Conservation (phyloP, 2,113 vertebrate species). For the Eulacestoma nigropectus region DNA sequence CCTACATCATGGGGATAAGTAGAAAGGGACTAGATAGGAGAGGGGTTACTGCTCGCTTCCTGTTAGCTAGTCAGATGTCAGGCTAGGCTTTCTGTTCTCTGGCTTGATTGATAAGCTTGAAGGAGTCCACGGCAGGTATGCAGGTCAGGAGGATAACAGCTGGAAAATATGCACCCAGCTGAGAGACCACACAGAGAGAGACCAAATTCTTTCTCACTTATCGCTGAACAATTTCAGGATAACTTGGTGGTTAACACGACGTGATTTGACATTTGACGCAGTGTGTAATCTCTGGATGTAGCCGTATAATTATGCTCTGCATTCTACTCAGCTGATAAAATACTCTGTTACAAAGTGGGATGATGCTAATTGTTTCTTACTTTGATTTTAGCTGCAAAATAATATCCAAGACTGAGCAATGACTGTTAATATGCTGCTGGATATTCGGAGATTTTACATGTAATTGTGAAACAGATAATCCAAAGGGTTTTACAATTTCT, state of each 20-base stretch:
- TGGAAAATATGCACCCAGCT: constrained; percentile 64
- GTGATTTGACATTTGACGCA: constrained; percentile 31
- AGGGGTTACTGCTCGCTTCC: constrained; percentile 67
- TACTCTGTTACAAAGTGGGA: constrained; percentile 17
- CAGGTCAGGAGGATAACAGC: constrained; percentile 75
- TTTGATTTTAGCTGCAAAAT: constrained; percentile 43
- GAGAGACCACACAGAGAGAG: constrained; percentile 83
- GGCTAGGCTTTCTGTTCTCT: constrained; percentile 1
- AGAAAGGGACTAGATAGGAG: constrained; percentile 33
- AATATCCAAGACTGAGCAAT: not conserved
- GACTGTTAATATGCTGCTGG: not conserved
- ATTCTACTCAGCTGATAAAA: constrained; percentile 30
- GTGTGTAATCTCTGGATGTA: constrained; percentile 31
- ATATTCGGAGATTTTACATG: not conserved
- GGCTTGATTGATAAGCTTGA: constrained; percentile 68
- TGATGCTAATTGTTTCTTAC: constrained; percentile 34
- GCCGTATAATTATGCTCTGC: constrained; percentile 16
- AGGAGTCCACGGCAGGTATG: constrained; percentile 73
- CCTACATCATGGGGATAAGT: not conserved
- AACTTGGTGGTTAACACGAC: constrained; percentile 24
- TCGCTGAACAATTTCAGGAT: constrained; percentile 50
- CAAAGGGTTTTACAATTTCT: not conserved
- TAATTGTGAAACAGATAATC: not conserved
- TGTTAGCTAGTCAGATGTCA: constrained; percentile 69
- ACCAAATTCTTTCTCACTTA: constrained; percentile 69